Percentiles rank a stretch among this genome's conserved stretches.
Evolutionary conservation across 2,888 invertebrate genomes (phyloP).

Genomic region (Automeris io): DNA sequence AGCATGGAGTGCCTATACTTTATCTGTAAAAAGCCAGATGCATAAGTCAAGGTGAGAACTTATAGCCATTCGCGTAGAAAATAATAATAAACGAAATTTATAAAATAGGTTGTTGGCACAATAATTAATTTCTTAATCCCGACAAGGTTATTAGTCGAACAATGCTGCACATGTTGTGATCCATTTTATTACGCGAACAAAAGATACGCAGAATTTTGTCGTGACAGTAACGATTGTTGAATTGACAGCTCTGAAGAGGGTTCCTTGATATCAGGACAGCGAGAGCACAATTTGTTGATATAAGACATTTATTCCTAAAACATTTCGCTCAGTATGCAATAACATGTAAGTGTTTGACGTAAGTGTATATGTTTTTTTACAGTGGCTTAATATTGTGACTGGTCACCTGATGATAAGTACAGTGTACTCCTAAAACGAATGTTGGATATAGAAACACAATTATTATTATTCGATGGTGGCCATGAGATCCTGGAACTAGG

Average conservation of each 20-base stretch:
- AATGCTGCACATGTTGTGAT: constrained; percentile 3
- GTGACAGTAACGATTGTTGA: constrained; percentile 58
- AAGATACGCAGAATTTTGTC: constrained; percentile 50
- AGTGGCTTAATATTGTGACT: no score
- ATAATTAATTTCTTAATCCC: constrained; percentile 20
- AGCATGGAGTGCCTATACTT: no score
- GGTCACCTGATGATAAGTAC: no score
- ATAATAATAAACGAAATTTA: not conserved
- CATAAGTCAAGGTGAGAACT: no score
- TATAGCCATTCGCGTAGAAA: no score
- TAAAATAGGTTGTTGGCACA: constrained; percentile 13
- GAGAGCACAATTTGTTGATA: constrained; percentile 2
- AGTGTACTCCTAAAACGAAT: no score
- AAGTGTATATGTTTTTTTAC: no score
- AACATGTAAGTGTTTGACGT: no score
- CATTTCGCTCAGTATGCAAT: not conserved
- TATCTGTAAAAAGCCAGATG: no score
- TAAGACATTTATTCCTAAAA: constrained; percentile 7
- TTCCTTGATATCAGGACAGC: constrained; percentile 17
- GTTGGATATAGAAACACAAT: no score
- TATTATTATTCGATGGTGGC: no score
- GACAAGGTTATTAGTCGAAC: constrained; percentile 26
- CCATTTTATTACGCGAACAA: constrained; percentile 37
- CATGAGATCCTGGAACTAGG: no score
- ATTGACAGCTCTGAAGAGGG: constrained; percentile 50